A percentile compares a stretch with the other conserved stretches of the same genome.
phyloP scores from a whole-genome alignment of 2,888 invertebrate species.

The Dryobota labecula region DNA sequence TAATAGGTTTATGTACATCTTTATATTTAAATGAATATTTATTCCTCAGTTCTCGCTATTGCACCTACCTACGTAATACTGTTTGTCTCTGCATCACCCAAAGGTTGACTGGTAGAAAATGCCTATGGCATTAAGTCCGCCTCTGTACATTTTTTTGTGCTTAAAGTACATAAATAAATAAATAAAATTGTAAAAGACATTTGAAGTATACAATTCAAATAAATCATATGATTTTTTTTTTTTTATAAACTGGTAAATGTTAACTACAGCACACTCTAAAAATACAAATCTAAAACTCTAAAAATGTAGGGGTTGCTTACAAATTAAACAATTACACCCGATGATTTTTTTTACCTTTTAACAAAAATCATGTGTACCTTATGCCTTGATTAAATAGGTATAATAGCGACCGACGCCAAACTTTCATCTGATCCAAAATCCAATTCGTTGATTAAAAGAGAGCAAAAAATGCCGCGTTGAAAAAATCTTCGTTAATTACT shows the following conservation, averaged over 20 bases:
- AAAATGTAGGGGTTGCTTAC: not conserved
- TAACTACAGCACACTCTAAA: not conserved
- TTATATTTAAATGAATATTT: no score
- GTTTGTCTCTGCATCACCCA: no score
- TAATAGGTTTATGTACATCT: no score
- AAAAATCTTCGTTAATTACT: slow-evolving; percentile 59
- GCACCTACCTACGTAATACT: no score
- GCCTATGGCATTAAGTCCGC: no score
- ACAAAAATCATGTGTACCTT: not conserved
- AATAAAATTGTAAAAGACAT: not conserved
- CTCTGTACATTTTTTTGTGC: no score
- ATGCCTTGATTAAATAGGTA: slow-evolving; percentile 17
- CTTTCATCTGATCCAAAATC: slow-evolving; percentile 49
- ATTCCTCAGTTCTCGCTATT: no score
- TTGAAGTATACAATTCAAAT: not conserved
- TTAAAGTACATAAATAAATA: no score
- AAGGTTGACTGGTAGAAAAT: no score
- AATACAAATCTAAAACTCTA: not conserved
- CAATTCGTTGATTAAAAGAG: slow-evolving; percentile 61
- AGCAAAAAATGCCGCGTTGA: slow-evolving; percentile 35
- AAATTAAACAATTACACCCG: not conserved
- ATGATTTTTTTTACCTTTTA: not conserved
- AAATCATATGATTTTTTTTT: no score
- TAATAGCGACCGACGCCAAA: slow-evolving; percentile 17
- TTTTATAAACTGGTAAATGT: no score